Evolutionary conservation across 2,888 invertebrate species (phyloP).

Genomic region (Drosophila prolongata): DNA sequence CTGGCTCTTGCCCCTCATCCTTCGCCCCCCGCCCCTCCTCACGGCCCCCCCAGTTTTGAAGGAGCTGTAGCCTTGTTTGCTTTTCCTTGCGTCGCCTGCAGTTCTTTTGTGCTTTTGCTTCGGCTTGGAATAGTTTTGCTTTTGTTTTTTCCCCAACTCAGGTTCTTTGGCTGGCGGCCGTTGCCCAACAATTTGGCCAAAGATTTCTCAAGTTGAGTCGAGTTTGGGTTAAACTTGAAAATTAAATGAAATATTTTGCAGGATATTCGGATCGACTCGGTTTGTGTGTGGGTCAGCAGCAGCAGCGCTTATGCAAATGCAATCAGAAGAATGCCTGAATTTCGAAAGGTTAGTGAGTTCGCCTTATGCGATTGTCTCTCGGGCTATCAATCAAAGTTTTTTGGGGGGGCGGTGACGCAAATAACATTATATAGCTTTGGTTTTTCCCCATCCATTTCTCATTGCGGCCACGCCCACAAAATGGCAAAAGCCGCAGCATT

Average conservation of each 20-base stretch:
- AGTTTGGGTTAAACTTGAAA: slow-evolving; percentile 64
- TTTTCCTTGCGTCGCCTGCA: slow-evolving; percentile 40
- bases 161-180: slow-evolving; percentile 44
- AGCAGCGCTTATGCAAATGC: slow-evolving; percentile 39
- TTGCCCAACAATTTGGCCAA: slow-evolving; percentile 60
- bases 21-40: not conserved
- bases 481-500: slow-evolving; percentile 37
- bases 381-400: slow-evolving; percentile 43
- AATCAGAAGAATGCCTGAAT: slow-evolving; percentile 31
- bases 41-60: not conserved
- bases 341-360: not conserved
- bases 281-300: slow-evolving; percentile 5
- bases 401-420: slow-evolving; percentile 5
- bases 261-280: slow-evolving; percentile 8
- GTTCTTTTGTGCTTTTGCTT: slow-evolving; percentile 36
- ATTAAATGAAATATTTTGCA: slow-evolving; percentile 59
- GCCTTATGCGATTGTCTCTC: slow-evolving; percentile 10
- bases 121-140: slow-evolving; percentile 38
- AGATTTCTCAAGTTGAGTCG: slow-evolving; percentile 61
- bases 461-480: slow-evolving; percentile 23
- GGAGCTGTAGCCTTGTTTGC: slow-evolving; percentile 53
- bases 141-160: slow-evolving; percentile 36
- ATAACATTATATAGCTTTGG: slow-evolving; percentile 25
- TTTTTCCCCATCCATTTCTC: slow-evolving; percentile 24
- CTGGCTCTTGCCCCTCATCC: slow-evolving; percentile 18